Evolutionary conservation across 2,888 invertebrate species (phyloP).

Genomic region (Malthinus seriepunctatus): DNA sequence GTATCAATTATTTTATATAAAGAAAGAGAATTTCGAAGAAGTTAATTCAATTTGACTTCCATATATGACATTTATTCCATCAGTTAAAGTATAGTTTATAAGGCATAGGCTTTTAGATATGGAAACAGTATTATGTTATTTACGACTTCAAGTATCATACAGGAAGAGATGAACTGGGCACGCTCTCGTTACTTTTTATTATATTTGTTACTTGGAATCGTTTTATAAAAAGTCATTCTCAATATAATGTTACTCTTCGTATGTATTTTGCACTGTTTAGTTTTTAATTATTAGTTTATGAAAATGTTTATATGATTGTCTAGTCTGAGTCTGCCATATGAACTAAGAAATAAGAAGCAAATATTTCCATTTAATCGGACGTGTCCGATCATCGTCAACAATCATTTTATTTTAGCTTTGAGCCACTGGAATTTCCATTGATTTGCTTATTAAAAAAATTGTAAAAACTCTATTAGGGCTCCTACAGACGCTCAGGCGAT

Average conservation of each 20-base stretch:
- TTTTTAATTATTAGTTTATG: slow-evolving; percentile 13
- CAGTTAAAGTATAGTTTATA: slow-evolving; percentile 32
- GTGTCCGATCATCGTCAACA: too few relatives aligned
- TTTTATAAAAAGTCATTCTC: slow-evolving; percentile 21
- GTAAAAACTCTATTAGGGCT: too few relatives aligned
- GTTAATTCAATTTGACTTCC: slow-evolving; percentile 27
- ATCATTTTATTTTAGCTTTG: too few relatives aligned
- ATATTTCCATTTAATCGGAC: too few relatives aligned
- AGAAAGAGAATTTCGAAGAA: slow-evolving; percentile 22
- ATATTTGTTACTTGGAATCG: slow-evolving; percentile 46
- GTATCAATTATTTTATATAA: background rate
- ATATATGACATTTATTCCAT: slow-evolving; percentile 32
- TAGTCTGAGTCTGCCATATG: too few relatives aligned
- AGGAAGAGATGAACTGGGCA: slow-evolving; percentile 34
- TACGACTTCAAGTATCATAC: slow-evolving; percentile 32
- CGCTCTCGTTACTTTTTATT: slow-evolving; percentile 54
- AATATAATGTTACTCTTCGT: slow-evolving; percentile 13
- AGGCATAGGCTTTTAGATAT: slow-evolving; percentile 31
- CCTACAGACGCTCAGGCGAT: too few relatives aligned
- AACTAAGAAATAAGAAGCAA: too few relatives aligned
- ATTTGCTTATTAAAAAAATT: too few relatives aligned
- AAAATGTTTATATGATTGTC: too few relatives aligned
- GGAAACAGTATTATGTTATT: slow-evolving; percentile 33
- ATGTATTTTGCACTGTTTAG: slow-evolving; percentile 25
- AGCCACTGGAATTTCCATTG: too few relatives aligned